Base-by-base conservation (phyloP, 1,140 invertebrate species). In the Vanessa atalanta region DNA sequence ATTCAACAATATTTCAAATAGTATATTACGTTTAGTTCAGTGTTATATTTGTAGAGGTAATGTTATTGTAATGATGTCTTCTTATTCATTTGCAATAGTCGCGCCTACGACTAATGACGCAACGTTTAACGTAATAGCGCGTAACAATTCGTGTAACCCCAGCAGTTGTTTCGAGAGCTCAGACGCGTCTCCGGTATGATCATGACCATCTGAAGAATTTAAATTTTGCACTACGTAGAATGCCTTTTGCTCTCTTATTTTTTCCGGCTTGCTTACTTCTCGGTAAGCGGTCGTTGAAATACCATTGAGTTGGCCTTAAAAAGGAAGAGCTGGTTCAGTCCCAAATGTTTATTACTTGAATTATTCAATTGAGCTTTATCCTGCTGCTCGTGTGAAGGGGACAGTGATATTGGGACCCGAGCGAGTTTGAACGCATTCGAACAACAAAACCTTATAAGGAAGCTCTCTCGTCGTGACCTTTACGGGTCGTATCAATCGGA, bases 211-310 rank as follows among this genome's bases (percentile, higher is more conserved):
- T 76, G 64, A 78, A 81, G 80, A 77, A 83, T 82, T 79, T 75
- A 76, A 77, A 79, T 83, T 85, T 85, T 83, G 81, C 83, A 79
- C 83, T 83, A 79, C 80, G 76, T 76, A 79, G 81, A 81, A 83
- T 79, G 78, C 79, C 69, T 84, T 73, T 76, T 77, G 75, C 70
- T 78, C 70, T 79, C 70, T 76, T 77, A 78, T 79, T 79, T 84
- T 82, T 82, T 85, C 76, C 71, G 71, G 68, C 60, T 57, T 31
- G 60, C 57, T 71, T 65, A 63, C 72, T 83, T 84, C 83, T 80
- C 79, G 73, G 80, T 81, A 81, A 70, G n/a, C 76, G 75, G 65
- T 76, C 81, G 81, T 77, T 70, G 79, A 74, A 76, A 79, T 82
- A 69, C 70, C 80, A 76, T 67, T 72, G 67, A 75, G 55, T 64